A percentile compares a stretch with the other conserved stretches of the same genome.
phyloP scores from a whole-genome alignment of 2,888 invertebrate species.

The Eupsilia transversa region DNA sequence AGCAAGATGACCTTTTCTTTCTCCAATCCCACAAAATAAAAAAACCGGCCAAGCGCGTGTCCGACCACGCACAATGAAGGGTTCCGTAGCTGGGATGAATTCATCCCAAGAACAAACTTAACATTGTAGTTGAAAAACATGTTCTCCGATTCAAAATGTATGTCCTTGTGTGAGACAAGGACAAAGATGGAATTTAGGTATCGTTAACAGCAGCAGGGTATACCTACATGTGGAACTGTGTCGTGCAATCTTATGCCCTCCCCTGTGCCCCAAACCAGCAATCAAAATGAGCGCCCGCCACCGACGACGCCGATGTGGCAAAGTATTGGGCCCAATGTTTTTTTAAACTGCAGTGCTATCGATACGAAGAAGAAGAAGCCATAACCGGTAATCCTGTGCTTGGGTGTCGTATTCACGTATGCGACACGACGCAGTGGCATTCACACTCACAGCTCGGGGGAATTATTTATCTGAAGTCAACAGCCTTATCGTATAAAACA shows the following conservation, averaged over 20 bases:
- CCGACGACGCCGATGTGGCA: neutral
- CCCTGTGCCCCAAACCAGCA: neutral
- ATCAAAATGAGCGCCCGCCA: neutral
- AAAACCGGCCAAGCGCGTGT: too few species aligned
- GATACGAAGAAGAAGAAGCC: neutral
- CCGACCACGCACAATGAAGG: too few species aligned
- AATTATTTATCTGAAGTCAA: neutral
- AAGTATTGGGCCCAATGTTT: neutral
- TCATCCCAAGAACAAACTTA: too few species aligned
- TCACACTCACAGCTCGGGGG: neutral
- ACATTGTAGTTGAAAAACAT: too few species aligned
- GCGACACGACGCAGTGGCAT: neutral
- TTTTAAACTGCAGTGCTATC: neutral
- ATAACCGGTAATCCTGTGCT: neutral
- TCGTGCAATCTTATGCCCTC: neutral
- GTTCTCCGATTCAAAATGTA: too few species aligned
- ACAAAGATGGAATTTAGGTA: too few species aligned
- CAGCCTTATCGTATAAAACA: too few species aligned
- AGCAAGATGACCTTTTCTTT: too few species aligned
- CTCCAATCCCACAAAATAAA: too few species aligned
- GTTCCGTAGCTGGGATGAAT: too few species aligned
- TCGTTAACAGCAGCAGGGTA: neutral
- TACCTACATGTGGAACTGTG: neutral
- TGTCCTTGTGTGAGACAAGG: too few species aligned
- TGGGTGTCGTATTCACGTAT: neutral